Base-by-base conservation (phyloP, 1,140 invertebrate genomes). In the Stegodyphus dumicola region DNA sequence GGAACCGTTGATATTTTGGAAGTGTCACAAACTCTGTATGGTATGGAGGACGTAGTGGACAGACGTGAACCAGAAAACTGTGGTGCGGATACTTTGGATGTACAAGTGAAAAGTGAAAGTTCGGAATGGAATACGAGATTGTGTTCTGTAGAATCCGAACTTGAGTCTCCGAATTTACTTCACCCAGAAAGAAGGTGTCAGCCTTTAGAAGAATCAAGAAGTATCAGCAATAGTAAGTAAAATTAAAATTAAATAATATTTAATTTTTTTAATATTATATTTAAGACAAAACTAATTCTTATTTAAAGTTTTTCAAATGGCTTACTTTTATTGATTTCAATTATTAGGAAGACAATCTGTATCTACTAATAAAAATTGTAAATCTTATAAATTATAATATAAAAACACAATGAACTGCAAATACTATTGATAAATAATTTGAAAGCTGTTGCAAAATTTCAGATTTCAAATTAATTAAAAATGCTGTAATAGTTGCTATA, bases 1-100 rank as follows among this genome's bases (percentile, higher is more conserved):
- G 70, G 53, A 73, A 73, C 80, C 56, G 80, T 83, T 4, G 80
- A 71, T 7, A 51, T 83, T 64, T 52, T 83, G 9, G 80, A 74
- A 49, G 80, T 83, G 71, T 75, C 80, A n/a, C 67, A 69, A 48
- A 75, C 80, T 9, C 54, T 83, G n/a, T 83, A 83, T 18, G 71
- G 80, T 6, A 70, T 48, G 6, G 80, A 70, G 15, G 78, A 71
- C 6, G 70, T 9, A 15, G n/a, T 15, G 64, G 70, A 73, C 15
- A 73, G 53, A 49, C 15, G 70, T 49, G 18, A 49, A 17, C 49
- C 53, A 15, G 70, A 73, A 6, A 17, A 17, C 6, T 73, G 70
- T 17, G 70, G 51, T 52, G 7, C 70, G 70, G 53, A 73, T 73
- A 13, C 53, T 6, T 17, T 76, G 18, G 18, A 53, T 0, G 15